phyloP scores from a whole-genome alignment of 2,797 vertebrate genomes.

The Chrysocyon brachyurus region DNA sequence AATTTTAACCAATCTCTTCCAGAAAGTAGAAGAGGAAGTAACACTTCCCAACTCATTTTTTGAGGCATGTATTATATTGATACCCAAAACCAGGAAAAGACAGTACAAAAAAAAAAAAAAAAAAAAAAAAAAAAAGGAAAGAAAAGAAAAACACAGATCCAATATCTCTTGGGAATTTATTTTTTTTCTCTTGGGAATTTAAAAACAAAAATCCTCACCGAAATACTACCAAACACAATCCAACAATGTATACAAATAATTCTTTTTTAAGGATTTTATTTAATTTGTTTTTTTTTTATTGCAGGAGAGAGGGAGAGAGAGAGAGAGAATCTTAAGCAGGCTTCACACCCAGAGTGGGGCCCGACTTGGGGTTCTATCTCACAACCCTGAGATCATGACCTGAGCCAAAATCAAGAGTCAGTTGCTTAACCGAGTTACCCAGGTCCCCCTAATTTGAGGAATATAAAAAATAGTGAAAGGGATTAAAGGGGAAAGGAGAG shows the following conservation, averaged over 20 bases:
- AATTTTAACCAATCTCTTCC: background rate
- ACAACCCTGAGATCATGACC: background rate
- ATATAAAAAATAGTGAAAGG: no score
- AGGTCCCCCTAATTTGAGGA: background rate
- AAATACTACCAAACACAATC: conserved; percentile 41
- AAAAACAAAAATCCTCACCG: conserved; percentile 45
- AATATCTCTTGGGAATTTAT: background rate
- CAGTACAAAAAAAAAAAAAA: background rate
- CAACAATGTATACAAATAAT: background rate
- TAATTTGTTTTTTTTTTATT: background rate
- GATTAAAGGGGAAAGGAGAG: no score
- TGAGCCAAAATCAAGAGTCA: background rate
- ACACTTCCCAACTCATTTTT: background rate
- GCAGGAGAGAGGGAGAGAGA: background rate
- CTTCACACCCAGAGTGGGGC: background rate
- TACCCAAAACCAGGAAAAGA: background rate
- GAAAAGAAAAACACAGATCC: background rate
- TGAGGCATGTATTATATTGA: background rate
- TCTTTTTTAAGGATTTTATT: background rate
- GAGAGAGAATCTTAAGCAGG: background rate
- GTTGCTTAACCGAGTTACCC: background rate
- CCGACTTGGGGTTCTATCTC: background rate
- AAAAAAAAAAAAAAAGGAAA: background rate
- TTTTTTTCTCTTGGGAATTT: background rate
- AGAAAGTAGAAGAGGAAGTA: conserved; percentile 13